A percentile compares a stretch with the other conserved stretches of the same genome.
phyloP scores from a whole-genome alignment of 2,888 invertebrate species.

The Philereme transversata region DNA sequence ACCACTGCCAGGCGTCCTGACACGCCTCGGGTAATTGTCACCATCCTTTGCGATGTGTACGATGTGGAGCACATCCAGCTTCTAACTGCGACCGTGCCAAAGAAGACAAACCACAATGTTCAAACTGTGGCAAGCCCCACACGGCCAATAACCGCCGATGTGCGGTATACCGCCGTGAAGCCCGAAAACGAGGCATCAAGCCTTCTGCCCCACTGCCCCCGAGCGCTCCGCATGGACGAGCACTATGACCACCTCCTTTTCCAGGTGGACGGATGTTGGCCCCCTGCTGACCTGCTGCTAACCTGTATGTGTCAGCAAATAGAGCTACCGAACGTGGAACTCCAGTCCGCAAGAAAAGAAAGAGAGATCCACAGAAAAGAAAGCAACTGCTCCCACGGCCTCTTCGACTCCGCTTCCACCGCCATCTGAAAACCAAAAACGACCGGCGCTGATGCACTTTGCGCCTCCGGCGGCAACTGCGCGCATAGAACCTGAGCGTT shows the following conservation, averaged over 20 bases:
- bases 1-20: constrained; percentile 5
- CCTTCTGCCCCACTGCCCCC: background rate
- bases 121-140: constrained; percentile 26
- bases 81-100: background rate
- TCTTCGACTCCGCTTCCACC: too few species aligned
- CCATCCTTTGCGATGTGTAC: constrained; percentile 32
- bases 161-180: background rate
- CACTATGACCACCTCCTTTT: background rate
- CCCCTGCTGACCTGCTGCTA: background rate
- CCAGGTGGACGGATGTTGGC: background rate
- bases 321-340: too few species aligned
- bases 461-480: too few species aligned
- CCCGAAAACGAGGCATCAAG: constrained; percentile 10
- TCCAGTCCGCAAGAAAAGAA: too few species aligned
- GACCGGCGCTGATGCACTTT: too few species aligned
- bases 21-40: background rate
- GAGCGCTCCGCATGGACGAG: background rate
- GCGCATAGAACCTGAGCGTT: too few species aligned
- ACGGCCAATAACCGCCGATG: constrained; percentile 24
- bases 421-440: too few species aligned
- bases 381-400: too few species aligned
- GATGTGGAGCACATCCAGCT: constrained; percentile 5
- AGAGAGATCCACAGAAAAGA: too few species aligned
- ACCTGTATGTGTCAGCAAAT: too few species aligned
- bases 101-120: constrained; percentile 19